Evolutionary conservation across 2,113 vertebrate species (phyloP).

Genomic region (cat (Felis catus)): DNA sequence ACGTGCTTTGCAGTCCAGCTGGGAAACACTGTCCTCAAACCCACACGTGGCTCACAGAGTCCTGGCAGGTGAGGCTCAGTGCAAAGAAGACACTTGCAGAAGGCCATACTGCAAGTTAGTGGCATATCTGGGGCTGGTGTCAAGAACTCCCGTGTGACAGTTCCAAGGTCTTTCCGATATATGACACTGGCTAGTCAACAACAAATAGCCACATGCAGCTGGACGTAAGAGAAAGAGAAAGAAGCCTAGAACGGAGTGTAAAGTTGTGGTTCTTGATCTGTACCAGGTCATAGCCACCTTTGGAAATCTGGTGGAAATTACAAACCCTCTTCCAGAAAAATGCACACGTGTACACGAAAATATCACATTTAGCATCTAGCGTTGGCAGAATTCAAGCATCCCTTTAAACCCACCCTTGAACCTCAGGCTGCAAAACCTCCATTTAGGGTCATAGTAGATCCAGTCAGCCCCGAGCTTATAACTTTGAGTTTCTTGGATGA

Average conservation of each 20-base stretch:
- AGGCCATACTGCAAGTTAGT: not conserved
- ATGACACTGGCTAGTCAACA: not conserved
- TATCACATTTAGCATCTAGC: not conserved
- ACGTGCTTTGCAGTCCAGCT: not conserved
- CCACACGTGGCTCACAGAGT: not conserved
- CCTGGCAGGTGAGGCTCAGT: not conserved
- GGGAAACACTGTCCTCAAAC: not conserved
- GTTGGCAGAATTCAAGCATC: not conserved
- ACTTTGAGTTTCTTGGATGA: not conserved
- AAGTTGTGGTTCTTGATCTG: not conserved
- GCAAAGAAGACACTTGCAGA: not conserved
- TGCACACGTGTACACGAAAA: not conserved
- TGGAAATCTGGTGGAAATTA: not conserved
- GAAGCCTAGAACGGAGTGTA: not conserved
- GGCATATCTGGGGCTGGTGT: not conserved
- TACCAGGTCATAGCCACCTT: not conserved
- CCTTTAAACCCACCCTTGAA: not conserved
- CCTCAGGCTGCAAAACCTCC: not conserved
- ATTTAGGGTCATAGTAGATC: not conserved
- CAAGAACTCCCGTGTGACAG: not conserved
- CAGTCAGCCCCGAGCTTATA: not conserved
- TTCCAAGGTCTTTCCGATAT: not conserved
- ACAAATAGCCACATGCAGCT: not conserved
- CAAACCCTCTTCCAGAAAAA: conserved; percentile 1
- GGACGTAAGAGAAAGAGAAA: not conserved